Evolutionary conservation across 2,797 vertebrate species (phyloP), one percentile per base, ranked within the genome.

Genomic region (Spinus pinus): DNA sequence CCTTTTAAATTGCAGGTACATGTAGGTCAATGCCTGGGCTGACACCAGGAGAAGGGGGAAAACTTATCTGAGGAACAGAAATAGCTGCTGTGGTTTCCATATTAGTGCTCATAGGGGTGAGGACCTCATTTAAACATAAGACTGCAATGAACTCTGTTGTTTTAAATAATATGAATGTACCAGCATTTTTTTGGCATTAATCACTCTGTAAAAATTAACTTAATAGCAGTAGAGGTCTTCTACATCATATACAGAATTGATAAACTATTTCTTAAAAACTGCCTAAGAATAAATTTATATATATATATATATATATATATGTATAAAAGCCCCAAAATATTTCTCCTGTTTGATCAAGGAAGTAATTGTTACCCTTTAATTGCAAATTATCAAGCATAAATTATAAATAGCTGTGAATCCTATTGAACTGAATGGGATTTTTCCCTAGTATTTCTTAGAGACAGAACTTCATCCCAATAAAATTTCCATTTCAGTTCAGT

Each of bases 301-400:
- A 37, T 37, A 37, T 37, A 15, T 60, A 27, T 18, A 4, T 10
- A 12, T 17, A 53, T 4, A 13, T 39, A 27, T 18, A 4, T 4
- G 6, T 39, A 39, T 39, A 39, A 3, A 39, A 5, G 2, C 0
- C 3, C 2, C 7, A 19, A 70, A 17, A 13, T 4, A 23, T 73
- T 67, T 88, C 7, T 56, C 5, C 2, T 0, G 47, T 84, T 72
- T 2, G 2, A 54, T 42, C 15, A 53, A 12, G 20, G 10, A 61
- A 66, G 9, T 12, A 21, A 14, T 56, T 86, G 8, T 67, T 79
- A 72, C 9, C 4, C 28, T 80, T 64, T 42, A 39, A 53, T 21
- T 67, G 5, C 15, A 84, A 46, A 39, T 2, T n/a, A 4, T 31
- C 51, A 65, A 71, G 11, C 12, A 72, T 14, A 41, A 79, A 47